These are phyloP conservation scores for Philopotamus ludificatus DNA, from an alignment of 1,140 invertebrate genomes.

Conservation along the genomic window DNA sequence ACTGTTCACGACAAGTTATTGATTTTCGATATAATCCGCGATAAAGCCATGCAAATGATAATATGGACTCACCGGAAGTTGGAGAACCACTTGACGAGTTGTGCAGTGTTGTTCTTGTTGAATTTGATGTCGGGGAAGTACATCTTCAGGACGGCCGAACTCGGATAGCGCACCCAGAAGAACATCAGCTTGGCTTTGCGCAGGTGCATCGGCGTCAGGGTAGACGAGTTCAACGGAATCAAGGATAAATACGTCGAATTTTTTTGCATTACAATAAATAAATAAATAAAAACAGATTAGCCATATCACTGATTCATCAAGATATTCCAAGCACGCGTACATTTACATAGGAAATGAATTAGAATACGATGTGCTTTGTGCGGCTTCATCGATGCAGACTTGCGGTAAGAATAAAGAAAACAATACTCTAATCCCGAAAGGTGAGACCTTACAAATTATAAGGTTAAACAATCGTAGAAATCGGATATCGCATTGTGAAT, in stretches of 20 bases:
- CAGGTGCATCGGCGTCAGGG: conserved; percentile 98
- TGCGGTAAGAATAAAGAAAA: conserved; percentile 34
- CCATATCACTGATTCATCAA: conserved; percentile 6
- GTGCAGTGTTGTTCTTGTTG: conserved; percentile 99
- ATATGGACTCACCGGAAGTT: conserved; percentile 90
- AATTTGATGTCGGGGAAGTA: conserved; percentile 99
- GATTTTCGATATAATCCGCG: conserved; percentile 26
- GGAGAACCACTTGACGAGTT: conserved; percentile 99
- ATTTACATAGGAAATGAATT: conserved; percentile 6
- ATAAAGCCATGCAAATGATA: not conserved
- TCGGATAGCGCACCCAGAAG: conserved; percentile 99
- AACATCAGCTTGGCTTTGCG: conserved; percentile 99
- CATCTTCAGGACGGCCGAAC: conserved; percentile 97
- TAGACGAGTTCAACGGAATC: conserved; percentile 85
- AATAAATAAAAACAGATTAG: too few relatives aligned
- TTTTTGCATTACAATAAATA: conserved; percentile 1
- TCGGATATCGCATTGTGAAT: conserved; percentile 24
- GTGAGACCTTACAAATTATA: conserved; percentile 42
- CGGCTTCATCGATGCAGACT: conserved; percentile 33
- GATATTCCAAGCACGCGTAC: not conserved
- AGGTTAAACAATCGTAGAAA: conserved; percentile 43
- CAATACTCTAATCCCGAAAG: conserved; percentile 35
- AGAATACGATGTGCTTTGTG: conserved; percentile 26
- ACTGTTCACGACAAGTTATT: conserved; percentile 36
- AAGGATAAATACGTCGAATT: conserved; percentile 59